These are phyloP conservation scores for Gambelia wislizenii DNA, from an alignment of 2,797 vertebrate species.

Conservation along the genomic window DNA sequence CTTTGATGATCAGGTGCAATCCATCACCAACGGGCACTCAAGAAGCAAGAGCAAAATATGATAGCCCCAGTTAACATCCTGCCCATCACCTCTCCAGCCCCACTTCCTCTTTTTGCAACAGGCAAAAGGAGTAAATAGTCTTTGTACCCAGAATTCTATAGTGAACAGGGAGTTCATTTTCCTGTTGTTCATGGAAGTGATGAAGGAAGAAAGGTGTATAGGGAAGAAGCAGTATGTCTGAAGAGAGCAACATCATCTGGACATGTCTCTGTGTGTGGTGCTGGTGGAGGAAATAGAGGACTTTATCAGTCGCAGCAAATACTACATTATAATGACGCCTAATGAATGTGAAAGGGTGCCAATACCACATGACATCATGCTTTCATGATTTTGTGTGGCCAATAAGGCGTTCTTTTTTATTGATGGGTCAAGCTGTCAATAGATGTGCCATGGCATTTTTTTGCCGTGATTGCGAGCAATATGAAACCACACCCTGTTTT, in stretches of 20 bases:
- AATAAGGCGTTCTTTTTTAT: too few species aligned
- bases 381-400: too few species aligned
- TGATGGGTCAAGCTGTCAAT: too few species aligned
- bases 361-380: too few species aligned
- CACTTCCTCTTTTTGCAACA: neutral
- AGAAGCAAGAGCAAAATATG: neutral
- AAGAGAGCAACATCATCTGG: neutral
- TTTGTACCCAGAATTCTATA: neutral
- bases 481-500: too few species aligned
- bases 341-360: too few species aligned
- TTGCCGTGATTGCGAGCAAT: too few species aligned
- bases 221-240: neutral
- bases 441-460: too few species aligned
- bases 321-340: too few species aligned
- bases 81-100: neutral
- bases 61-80: neutral
- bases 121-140: neutral
- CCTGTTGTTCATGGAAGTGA: neutral
- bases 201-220: neutral
- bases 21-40: neutral
- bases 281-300: too few species aligned
- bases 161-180: neutral
- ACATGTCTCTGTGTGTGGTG: neutral
- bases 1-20: neutral
- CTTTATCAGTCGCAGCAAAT: too few species aligned